Conservation (phyloP, 2,888 invertebrate genomes). For the Gonocerus acuteangulatus region DNA sequence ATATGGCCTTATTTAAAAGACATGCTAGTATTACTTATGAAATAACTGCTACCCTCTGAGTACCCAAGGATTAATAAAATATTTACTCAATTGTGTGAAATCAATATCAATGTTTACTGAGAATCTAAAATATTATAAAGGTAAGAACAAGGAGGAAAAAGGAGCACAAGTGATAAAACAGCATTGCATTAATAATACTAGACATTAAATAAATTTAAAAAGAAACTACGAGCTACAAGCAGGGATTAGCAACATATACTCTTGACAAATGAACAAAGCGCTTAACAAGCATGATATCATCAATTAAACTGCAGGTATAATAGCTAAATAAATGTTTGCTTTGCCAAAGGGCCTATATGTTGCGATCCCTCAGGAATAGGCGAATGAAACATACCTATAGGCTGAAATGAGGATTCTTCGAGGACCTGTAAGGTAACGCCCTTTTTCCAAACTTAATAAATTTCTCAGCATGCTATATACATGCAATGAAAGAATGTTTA, state of each 20-base stretch:
- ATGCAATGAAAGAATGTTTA: too few relatives aligned
- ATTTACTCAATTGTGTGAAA: too few relatives aligned
- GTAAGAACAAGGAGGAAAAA: too few relatives aligned
- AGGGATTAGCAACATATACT: slow-evolving; percentile 32
- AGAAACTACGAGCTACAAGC: slow-evolving; percentile 19
- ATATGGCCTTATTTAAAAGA: too few relatives aligned
- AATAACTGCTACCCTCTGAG: too few relatives aligned
- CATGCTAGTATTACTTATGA: too few relatives aligned
- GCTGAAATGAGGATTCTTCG: slow-evolving; percentile 15
- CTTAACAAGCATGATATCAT: not conserved
- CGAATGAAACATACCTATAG: slow-evolving; percentile 25
- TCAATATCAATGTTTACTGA: too few relatives aligned
- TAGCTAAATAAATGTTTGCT: too few relatives aligned
- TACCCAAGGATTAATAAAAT: too few relatives aligned
- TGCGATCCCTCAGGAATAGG: slow-evolving; percentile 30
- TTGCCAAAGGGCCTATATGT: slow-evolving; percentile 34
- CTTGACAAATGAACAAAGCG: slow-evolving; percentile 22
- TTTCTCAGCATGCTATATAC: not conserved
- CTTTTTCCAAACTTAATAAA: slow-evolving; percentile 25
- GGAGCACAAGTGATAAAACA: not conserved
- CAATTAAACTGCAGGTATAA: too few relatives aligned
- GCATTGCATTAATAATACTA: not conserved
- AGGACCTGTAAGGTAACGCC: slow-evolving; percentile 30
- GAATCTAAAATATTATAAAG: too few relatives aligned
- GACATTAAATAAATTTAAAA: not conserved